phyloP scores from a whole-genome alignment of 2,113 vertebrate species.

The Heliornis fulica region DNA sequence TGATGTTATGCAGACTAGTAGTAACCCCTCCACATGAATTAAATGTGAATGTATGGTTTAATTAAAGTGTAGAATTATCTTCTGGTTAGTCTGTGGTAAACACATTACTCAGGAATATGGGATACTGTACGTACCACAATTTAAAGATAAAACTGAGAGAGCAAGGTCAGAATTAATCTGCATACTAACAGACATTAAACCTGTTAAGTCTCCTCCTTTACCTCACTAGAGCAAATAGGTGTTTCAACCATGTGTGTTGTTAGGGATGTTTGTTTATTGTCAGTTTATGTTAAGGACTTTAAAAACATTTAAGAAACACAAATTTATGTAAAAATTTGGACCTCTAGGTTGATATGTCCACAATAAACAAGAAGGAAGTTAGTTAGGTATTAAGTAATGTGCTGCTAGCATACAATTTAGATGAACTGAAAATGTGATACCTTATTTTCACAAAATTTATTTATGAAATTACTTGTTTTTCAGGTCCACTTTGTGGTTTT shows the following conservation, averaged over 20 bases:
- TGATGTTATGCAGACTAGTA: background rate
- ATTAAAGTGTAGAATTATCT: background rate
- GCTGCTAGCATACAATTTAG: background rate
- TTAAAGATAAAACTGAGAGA: background rate
- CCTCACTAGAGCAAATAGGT: background rate
- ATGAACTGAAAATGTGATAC: background rate
- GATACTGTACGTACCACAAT: background rate
- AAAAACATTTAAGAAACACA: background rate
- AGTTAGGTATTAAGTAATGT: background rate
- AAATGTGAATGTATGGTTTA: background rate
- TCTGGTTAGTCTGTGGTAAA: background rate
- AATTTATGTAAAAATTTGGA: background rate
- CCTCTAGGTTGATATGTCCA: background rate
- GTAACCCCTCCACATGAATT: background rate
- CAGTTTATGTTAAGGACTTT: background rate
- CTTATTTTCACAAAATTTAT: background rate
- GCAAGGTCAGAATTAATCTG: background rate
- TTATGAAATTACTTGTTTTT: background rate
- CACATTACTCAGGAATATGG: background rate
- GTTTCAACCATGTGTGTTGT: background rate
- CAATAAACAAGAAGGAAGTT: background rate
- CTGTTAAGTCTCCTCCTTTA: background rate
- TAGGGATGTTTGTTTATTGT: background rate
- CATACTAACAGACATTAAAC: background rate
- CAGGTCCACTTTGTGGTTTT: background rate